Evolutionary conservation across 2,113 vertebrate species (phyloP).

Genomic region (Chlamydotis undulata): DNA sequence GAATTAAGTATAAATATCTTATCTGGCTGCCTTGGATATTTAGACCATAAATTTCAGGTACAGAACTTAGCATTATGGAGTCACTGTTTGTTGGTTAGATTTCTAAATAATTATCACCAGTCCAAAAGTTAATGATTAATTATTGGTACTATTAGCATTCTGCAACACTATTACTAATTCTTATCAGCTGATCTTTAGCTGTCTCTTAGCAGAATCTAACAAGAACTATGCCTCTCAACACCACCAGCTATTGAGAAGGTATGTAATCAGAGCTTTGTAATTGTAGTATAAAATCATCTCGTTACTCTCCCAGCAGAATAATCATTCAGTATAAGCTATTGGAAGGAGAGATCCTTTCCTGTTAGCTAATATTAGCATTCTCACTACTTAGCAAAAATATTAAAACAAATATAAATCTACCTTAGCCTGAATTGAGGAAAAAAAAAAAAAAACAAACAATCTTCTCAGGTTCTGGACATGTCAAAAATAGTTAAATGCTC

Average conservation of each 20-base stretch:
- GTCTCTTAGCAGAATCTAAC: not conserved
- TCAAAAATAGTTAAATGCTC: constrained; percentile 24
- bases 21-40: not conserved
- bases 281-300: not conserved
- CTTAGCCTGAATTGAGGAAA: constrained; percentile 5
- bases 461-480: not conserved
- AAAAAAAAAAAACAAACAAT: not conserved
- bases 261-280: not conserved
- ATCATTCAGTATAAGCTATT: not conserved
- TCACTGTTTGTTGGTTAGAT: not conserved
- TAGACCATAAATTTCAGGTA: not conserved
- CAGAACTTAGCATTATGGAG: not conserved
- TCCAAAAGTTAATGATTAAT: not conserved
- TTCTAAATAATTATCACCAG: not conserved
- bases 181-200: not conserved
- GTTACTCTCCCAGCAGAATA: constrained; percentile 34
- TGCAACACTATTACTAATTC: not conserved
- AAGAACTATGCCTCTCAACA: not conserved
- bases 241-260: not conserved
- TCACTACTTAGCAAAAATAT: constrained; percentile 14
- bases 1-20: not conserved
- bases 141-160: not conserved
- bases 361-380: not conserved
- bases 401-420: not conserved
- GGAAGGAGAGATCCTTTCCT: constrained; percentile 18